These are phyloP conservation scores for Eleginops maclovinus DNA, from an alignment of 2,113 vertebrate genomes.

Conservation along the genomic window DNA sequence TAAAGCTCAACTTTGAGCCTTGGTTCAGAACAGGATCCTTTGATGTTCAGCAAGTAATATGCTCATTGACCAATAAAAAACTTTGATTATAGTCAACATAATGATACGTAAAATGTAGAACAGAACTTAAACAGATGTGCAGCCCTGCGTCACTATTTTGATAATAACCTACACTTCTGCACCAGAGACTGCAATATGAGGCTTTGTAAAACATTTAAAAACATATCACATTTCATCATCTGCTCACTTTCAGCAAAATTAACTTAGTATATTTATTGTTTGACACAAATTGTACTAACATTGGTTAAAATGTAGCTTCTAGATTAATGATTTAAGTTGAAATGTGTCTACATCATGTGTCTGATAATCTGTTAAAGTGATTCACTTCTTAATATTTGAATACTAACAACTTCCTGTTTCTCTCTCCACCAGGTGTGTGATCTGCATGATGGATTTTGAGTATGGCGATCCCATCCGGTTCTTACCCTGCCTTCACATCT, in stretches of 20 bases:
- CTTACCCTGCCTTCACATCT: constrained; percentile 98
- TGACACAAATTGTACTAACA: not conserved
- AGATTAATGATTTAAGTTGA: not conserved
- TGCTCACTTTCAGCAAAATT: not conserved
- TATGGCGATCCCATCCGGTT: constrained; percentile 97
- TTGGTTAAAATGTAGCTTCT: not conserved
- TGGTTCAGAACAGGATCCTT: not conserved
- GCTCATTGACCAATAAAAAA: not conserved
- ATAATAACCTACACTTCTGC: no score
- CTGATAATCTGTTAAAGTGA: not conserved
- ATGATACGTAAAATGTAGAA: not conserved
- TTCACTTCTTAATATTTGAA: not conserved
- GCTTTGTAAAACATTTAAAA: not conserved
- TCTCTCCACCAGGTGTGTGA: constrained; percentile 90
- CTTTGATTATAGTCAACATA: not conserved
- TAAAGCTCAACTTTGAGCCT: not conserved
- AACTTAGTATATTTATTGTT: no score
- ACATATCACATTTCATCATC: not conserved
- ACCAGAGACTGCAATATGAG: not conserved
- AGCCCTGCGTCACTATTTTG: not conserved
- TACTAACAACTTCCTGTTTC: not conserved
- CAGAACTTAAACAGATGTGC: not conserved
- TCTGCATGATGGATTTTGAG: constrained; percentile 99
- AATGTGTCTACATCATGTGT: not conserved
- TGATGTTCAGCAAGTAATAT: not conserved